Conservation (phyloP, 2,113 vertebrate genomes). For the Brevimyrus niger region DNA sequence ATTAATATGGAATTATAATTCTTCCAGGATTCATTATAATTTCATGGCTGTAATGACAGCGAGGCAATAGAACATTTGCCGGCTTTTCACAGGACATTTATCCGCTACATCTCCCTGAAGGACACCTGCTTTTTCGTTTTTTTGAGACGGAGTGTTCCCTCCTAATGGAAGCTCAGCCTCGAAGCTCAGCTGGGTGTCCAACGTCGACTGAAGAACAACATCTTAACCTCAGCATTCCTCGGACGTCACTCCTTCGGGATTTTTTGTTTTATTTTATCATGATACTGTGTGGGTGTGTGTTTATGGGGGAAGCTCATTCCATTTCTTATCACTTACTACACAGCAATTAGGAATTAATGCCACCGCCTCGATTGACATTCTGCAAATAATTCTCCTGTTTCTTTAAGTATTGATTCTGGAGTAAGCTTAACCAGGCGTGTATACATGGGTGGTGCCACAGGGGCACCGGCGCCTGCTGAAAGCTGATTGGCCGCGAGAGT, state of each 20-base stretch:
- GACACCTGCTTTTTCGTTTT: conserved; percentile 67
- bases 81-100: conserved; percentile 83
- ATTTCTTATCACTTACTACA: neutral
- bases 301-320: neutral
- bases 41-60: conserved; percentile 86
- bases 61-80: conserved; percentile 84
- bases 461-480: neutral
- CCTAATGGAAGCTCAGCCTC: conserved; percentile 32
- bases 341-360: neutral
- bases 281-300: neutral
- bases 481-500: neutral
- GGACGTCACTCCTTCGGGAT: neutral
- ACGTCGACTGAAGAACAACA: neutral
- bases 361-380: neutral
- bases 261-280: neutral
- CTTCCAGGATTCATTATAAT: conserved; percentile 89
- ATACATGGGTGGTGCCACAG: neutral
- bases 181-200: neutral
- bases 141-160: conserved; percentile 75
- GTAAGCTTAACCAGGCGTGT: neutral
- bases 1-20: conserved; percentile 88
- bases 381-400: neutral
- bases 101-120: conserved; percentile 75
- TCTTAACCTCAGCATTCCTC: neutral
- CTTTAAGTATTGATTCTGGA: neutral